Evolutionary conservation across 64 coral and sea anemone species (phyloP), one percentile per base, ranked within the genome.

Genomic region (Acropora tenuis): DNA sequence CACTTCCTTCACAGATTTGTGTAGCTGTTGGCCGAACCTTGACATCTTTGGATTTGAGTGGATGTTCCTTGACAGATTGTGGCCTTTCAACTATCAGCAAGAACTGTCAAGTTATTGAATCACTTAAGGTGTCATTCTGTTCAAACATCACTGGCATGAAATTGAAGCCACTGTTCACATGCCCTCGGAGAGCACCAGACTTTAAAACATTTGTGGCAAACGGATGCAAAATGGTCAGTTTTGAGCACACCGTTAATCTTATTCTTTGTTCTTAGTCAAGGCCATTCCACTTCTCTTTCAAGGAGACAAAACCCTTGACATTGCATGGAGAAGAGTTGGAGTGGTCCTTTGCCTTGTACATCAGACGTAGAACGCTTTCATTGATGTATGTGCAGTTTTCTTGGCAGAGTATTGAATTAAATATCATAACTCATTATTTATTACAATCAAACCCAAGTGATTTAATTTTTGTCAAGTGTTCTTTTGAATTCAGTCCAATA

Each of bases 141-240:
- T 83, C 87, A 12, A 94, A 88, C 44, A 83, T 97, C 47, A 94
- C 95, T 72, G 95, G 95, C 18, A 48, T 47, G 53, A 88, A 76
- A 53, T 82, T 97, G 74, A 89, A 88, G 16, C 88, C 92, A 50
- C 82, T 97, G 6, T 88, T 97, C 86, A 50, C 5, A 48, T 89
- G 90, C 68, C 75, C 50, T 11, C 90, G 79, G 17, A 84, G 95
- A 77, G 88, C 82, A 20, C 74, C 59, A 8, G 95, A 97, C 10
- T 83, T 97, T 16, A 97, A 77, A 78, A 80, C 80, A 6, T 78
- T 97, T 53, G 89, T 74, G 44, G 66, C 90, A 50, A 97, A 91
- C 88, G 95, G 95, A 65, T 97, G 92, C 81, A 97, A 97, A 87
- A 84, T 59, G 69, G 95, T 97, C 44, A 84, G 82, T 90, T 8